A percentile compares a stretch with the other conserved stretches of the same genome.
Evolutionary conservation across 2,888 invertebrate genomes (phyloP).

Genomic region (Pollenia labialis): DNA sequence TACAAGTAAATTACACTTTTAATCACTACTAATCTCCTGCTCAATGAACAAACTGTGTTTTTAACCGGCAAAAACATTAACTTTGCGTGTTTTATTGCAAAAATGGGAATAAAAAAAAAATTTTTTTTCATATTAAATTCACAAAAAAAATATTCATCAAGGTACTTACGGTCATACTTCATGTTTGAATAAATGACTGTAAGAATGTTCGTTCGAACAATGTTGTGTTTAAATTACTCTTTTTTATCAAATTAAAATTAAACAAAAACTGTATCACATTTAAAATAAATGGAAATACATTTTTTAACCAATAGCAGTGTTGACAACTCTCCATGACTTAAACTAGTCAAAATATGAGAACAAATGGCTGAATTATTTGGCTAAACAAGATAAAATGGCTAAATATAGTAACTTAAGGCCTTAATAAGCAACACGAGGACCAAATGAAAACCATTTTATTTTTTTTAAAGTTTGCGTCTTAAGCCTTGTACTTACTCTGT

Average conservation of each 20-base stretch:
- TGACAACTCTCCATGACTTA: background rate
- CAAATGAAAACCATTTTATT: too few species aligned
- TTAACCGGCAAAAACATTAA: conserved; percentile 52
- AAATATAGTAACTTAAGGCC: too few species aligned
- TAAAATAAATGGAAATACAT: background rate
- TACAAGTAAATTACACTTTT: conserved; percentile 71
- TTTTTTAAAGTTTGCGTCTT: too few species aligned
- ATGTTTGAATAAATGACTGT: background rate
- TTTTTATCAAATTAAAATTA: background rate
- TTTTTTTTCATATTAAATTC: conserved; percentile 22
- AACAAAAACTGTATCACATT: background rate
- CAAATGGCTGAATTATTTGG: too few species aligned
- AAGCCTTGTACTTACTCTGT: too few species aligned
- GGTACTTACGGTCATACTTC: conserved; percentile 12
- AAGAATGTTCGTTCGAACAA: background rate
- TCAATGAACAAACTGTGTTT: conserved; percentile 64
- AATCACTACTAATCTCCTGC: conserved; percentile 72
- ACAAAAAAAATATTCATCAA: background rate
- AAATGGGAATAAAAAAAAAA: conserved; percentile 13
- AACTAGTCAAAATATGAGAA: too few species aligned
- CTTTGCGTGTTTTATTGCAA: conserved; percentile 63
- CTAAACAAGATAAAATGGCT: too few species aligned
- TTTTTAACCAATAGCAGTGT: background rate
- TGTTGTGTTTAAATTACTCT: conserved; percentile 1
- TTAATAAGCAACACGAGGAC: too few species aligned